Conservation (phyloP, 2,797 vertebrate genomes). For the Crenuchus spilurus region DNA sequence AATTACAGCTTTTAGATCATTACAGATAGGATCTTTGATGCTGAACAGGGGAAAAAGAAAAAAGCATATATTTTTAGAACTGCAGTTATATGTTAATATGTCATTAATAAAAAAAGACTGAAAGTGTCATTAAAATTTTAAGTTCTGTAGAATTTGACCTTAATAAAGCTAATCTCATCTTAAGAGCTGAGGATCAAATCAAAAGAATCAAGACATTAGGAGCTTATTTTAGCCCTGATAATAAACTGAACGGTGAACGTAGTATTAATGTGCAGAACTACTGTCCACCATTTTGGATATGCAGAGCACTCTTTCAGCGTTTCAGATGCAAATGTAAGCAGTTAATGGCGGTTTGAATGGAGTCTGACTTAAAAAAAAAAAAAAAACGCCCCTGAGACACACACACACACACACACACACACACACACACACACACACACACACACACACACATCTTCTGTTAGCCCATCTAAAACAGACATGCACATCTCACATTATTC, state of each 20-base stretch:
- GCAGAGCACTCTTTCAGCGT: background rate
- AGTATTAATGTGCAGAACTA: too few species aligned
- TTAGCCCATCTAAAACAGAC: conserved; percentile 72
- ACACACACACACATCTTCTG: conserved; percentile 59
- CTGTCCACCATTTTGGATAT: background rate
- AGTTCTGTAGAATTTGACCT: too few species aligned
- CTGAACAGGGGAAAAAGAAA: background rate
- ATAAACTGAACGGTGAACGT: too few species aligned
- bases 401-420: conserved; percentile 30
- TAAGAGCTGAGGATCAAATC: too few species aligned
- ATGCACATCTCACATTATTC: conserved; percentile 71
- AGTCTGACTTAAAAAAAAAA: conserved; percentile 48
- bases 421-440: conserved; percentile 18
- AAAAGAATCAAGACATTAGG: too few species aligned
- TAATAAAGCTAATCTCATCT: too few species aligned
- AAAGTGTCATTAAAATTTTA: too few species aligned
- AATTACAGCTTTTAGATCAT: conserved; percentile 55
- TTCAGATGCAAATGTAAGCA: conserved; percentile 49
- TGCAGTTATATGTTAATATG: too few species aligned
- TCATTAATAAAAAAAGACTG: too few species aligned
- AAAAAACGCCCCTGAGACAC: conserved; percentile 52
- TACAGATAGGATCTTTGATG: conserved; percentile 7
- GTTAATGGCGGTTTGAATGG: conserved; percentile 36
- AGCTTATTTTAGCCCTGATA: too few species aligned
- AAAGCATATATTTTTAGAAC: background rate